Evolutionary conservation across 2,113 vertebrate species (phyloP), one percentile per base, ranked within the genome.

Genomic region (Xyliphius kryptos): DNA sequence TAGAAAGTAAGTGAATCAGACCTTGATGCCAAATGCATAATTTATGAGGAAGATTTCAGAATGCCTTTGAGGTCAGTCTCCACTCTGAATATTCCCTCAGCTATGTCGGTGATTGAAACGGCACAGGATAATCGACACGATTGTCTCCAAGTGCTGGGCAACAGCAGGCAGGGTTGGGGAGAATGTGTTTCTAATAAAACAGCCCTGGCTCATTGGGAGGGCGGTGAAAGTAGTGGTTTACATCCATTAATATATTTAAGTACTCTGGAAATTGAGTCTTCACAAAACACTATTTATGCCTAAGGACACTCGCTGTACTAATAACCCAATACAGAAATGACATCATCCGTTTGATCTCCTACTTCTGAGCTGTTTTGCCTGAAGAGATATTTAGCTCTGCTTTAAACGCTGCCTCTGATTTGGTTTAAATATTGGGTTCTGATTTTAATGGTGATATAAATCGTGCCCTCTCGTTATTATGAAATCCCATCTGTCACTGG

Each of bases 401-500:
- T 32, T 32, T 32, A 32, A 32, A 32, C 7, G 26, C 26, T 5
- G 26, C 26, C 26, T 32, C 2, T 3, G 26, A 3, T 32, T 32
- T 3, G 26, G 26, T 32, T 32, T 32, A 6, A 32, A 32, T 32
- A 32, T 2, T 32, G 26, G 26, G 4, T 32, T 32, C 26, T 32
- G 26, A 3, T 6, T 32, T 32, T 3, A 32, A 6, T 5, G 7
- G 4, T 57, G 40, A 41, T 10, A 41, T 10, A 10, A 41, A 14
- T 32, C 37, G 14, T 12, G 16, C 43, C 59, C 9, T 49, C 12
- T 32, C 13, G 3, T 38, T 57, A 58, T 47, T 58, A 70, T 41
- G 48, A 43, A 60, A 60, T 11, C n/a, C 56, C 68, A 70, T 69
- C 67, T 60, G 57, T 60, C 57, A 60, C 59, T 41, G 43, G 32